Base-by-base conservation (phyloP, 2,797 vertebrate species). In the Hemitrygon akajei region DNA sequence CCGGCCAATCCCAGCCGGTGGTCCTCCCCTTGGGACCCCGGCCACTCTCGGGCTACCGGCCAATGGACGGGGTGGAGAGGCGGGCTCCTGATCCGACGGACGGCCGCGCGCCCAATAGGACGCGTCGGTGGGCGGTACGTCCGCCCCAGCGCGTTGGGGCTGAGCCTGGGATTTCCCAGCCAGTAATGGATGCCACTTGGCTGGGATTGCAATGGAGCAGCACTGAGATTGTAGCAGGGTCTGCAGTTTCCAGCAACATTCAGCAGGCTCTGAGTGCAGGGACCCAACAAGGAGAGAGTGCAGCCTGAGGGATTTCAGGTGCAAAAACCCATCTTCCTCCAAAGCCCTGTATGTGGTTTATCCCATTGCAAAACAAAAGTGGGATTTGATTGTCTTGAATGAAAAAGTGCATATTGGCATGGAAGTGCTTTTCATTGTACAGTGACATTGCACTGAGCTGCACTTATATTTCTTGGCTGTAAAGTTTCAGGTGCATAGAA, bases 181-280 rank as follows among this genome's bases (percentile, higher is more conserved):
- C 60, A 89, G 63, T 34, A 89, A 89, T 89, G 86, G 86, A 66
- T 89, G 86, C 86, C n/a, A 37, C 60, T 89, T 89, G 86, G 86
- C 86, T 89, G 86, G 63, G 86, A 20, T 89, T 89, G 86, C 86
- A 69, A 69, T 66, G 86, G 86, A 69, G n/a, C 63, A 60, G 82
- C 60, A 66, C 58, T 63, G 69, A 47, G 91, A 11, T 71, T 12
- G 91, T 66, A 27, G 91, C 34, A 30, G 60, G 60, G 30, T 18
- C 47, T 84, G 81, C 81, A 58, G 30, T 91, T 37, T 20, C 34
- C 20, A 37, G 37, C 22, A 91, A 18, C n/a, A 22, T 40, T 47
- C 34, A 22, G 80, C 37, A 73, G 73, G 40, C 69, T 76, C 71
- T 93, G 37, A 47, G 37, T 22, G 56, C 91, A 30, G 69, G 86